Evolutionary conservation across 2,113 vertebrate genomes (phyloP).

Genomic region (Alces alces): DNA sequence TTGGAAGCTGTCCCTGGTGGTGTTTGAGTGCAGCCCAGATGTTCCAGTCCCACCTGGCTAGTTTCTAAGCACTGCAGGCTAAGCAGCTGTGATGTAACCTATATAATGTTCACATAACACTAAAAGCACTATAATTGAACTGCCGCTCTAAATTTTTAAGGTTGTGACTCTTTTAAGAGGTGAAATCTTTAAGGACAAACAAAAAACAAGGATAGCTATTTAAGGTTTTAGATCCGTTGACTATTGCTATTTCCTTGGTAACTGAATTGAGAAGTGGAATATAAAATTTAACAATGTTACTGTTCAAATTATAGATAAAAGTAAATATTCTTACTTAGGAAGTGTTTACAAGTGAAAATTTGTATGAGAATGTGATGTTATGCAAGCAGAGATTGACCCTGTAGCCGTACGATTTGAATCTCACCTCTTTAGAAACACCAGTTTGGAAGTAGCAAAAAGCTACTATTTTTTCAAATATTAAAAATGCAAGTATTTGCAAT

Average conservation of each 20-base stretch:
- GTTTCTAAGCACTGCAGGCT: constrained; percentile 85
- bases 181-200: constrained; percentile 81
- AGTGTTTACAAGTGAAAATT: neutral
- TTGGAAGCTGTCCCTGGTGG: constrained; percentile 90
- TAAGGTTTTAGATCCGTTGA: constrained; percentile 48
- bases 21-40: constrained; percentile 92
- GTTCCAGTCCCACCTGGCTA: constrained; percentile 89
- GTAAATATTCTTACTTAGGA: constrained; percentile 1
- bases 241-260: constrained; percentile 40
- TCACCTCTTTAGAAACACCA: neutral
- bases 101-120: constrained; percentile 80
- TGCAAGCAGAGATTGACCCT: neutral
- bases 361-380: neutral
- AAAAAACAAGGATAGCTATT: constrained; percentile 66
- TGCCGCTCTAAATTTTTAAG: constrained; percentile 70
- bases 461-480: neutral
- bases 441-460: neutral
- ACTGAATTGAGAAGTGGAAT: neutral
- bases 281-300: constrained; percentile 23
- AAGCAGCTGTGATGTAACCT: constrained; percentile 87
- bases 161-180: constrained; percentile 71
- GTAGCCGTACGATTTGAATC: neutral
- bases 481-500: neutral
- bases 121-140: constrained; percentile 82
- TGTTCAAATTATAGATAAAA: constrained; percentile 26